These are phyloP conservation scores for Drosophila bunnanda DNA, from an alignment of 2,888 invertebrate genomes.

Conservation along the genomic window DNA sequence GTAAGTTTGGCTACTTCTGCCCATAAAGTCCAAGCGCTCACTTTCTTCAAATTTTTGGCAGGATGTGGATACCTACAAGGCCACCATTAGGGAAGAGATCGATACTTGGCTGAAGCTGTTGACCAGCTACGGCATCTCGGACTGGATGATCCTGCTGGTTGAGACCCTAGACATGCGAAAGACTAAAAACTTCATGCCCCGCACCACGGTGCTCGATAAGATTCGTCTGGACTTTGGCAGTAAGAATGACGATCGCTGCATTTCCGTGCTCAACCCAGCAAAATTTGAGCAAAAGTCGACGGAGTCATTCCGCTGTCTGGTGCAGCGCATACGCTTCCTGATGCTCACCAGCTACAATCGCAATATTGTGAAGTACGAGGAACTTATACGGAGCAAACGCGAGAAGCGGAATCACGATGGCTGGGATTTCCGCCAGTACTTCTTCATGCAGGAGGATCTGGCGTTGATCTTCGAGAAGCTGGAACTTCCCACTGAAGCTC, in stretches of 20 bases:
- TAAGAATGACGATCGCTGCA: constrained; percentile 94
- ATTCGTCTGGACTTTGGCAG: constrained; percentile 96
- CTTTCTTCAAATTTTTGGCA: constrained; percentile 80
- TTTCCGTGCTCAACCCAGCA: constrained; percentile 95
- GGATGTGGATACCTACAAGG: constrained; percentile 97
- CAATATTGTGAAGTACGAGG: constrained; percentile 94
- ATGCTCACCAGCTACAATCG: constrained; percentile 94
- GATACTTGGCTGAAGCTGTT: constrained; percentile 94
- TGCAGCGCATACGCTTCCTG: constrained; percentile 91
- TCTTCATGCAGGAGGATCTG: constrained; percentile 96
- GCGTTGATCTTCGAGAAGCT: constrained; percentile 98
- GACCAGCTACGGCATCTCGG: constrained; percentile 90
- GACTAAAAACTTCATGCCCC: constrained; percentile 94
- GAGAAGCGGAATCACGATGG: constrained; percentile 95
- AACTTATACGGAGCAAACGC: constrained; percentile 94
- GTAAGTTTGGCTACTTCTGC: constrained; percentile 85
- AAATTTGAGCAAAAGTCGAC: constrained; percentile 95
- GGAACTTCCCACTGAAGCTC: constrained; percentile 95
- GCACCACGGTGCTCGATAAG: constrained; percentile 97
- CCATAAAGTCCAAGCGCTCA: neutral
- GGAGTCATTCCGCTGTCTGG: constrained; percentile 95
- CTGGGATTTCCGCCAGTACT: constrained; percentile 98
- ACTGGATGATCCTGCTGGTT: constrained; percentile 97
- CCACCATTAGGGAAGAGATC: constrained; percentile 94
- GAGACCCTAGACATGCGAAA: constrained; percentile 96